These are phyloP conservation scores for Apomyelois bistriatella DNA, from an alignment of 2,888 invertebrate species.

Conservation along the genomic window DNA sequence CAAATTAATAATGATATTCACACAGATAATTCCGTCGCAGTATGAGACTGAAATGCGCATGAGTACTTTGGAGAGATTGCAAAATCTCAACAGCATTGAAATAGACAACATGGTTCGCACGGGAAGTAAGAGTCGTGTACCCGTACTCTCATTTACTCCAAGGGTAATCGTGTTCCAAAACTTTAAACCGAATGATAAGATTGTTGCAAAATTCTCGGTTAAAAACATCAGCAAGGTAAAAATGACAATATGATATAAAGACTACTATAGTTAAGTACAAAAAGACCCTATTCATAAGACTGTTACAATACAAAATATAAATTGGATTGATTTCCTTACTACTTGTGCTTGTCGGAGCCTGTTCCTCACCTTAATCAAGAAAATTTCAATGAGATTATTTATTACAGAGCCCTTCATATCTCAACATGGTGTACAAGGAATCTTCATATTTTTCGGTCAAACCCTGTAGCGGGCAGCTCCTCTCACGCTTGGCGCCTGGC, in stretches of 20 bases:
- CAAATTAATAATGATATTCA: slow-evolving; percentile 9
- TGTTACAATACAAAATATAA: too few species aligned
- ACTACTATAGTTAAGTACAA: too few species aligned
- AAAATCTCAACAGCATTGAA: slow-evolving; percentile 46
- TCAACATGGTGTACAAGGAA: slow-evolving; percentile 70
- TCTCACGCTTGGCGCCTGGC: slow-evolving; percentile 84
- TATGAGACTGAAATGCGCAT: slow-evolving; percentile 63
- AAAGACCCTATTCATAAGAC: too few species aligned
- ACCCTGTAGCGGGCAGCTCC: slow-evolving; percentile 54
- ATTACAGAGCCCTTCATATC: slow-evolving; percentile 67
- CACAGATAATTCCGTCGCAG: slow-evolving; percentile 64
- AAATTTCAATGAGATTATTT: not conserved
- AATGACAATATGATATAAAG: too few species aligned
- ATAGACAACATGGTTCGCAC: slow-evolving; percentile 49
- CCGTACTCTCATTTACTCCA: slow-evolving; percentile 64
- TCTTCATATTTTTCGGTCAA: slow-evolving; percentile 75
- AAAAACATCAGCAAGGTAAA: slow-evolving; percentile 79
- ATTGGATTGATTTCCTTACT: too few species aligned
- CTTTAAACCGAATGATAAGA: slow-evolving; percentile 71
- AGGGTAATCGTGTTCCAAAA: slow-evolving; percentile 81
- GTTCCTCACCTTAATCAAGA: too few species aligned
- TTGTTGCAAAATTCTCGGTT: slow-evolving; percentile 73
- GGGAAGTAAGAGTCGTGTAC: slow-evolving; percentile 35
- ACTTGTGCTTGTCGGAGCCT: too few species aligned
- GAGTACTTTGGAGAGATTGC: slow-evolving; percentile 51